phyloP scores from a whole-genome alignment of 2,797 vertebrate genomes.

The Kryptopterus vitreolus region DNA sequence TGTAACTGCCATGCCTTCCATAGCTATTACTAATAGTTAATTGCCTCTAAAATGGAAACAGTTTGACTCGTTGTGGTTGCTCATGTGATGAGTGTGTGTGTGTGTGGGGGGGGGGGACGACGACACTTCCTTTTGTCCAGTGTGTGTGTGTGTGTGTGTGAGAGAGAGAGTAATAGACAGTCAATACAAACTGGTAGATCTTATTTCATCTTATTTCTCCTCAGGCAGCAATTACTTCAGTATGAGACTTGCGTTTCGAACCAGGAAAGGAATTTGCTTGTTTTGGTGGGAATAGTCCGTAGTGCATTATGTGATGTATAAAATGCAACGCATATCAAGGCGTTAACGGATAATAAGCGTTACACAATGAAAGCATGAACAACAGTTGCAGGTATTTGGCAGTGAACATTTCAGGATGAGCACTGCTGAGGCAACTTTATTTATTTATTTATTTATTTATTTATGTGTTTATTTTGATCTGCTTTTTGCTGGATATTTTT shows the following conservation, averaged over 20 bases:
- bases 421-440: background rate
- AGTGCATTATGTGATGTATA: conserved; percentile 10
- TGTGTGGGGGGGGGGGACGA: conserved; percentile 31
- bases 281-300: background rate
- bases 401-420: conserved; percentile 36
- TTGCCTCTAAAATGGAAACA: conserved; percentile 72
- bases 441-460: background rate
- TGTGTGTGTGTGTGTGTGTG: background rate
- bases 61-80: conserved; percentile 59
- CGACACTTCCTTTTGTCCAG: conserved; percentile 36
- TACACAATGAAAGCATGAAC: background rate
- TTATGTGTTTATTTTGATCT: background rate
- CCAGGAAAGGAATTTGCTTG: conserved; percentile 8
- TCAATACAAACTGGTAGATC: conserved; percentile 53
- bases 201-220: conserved; percentile 29
- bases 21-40: conserved; percentile 58
- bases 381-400: background rate
- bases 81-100: conserved; percentile 31
- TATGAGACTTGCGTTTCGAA: background rate
- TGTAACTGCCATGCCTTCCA: conserved; percentile 42
- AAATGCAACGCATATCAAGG: conserved; percentile 8
- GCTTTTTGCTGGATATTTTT: background rate
- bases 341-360: conserved; percentile 17
- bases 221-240: conserved; percentile 32
- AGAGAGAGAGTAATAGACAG: conserved; percentile 49